A percentile compares a stretch with the other conserved stretches of the same genome.
Evolutionary conservation across 2,113 vertebrate species (phyloP).

Genomic region (Trogon melanurus): DNA sequence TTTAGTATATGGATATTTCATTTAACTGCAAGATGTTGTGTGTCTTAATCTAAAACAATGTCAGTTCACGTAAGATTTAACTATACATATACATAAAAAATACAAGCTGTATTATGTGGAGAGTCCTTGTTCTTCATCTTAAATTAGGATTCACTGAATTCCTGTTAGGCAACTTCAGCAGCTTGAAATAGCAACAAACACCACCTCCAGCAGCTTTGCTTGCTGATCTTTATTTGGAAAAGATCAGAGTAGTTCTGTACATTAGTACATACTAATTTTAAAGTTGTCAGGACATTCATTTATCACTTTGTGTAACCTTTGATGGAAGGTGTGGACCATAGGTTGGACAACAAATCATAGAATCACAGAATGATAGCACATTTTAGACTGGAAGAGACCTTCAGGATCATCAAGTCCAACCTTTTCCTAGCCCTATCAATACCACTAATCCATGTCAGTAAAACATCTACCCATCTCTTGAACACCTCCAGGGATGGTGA

Average conservation of each 20-base stretch:
- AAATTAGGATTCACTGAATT: background rate
- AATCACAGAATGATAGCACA: background rate
- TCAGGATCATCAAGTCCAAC: too few relatives aligned
- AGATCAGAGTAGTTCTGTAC: background rate
- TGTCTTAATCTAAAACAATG: background rate
- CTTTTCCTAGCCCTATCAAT: too few relatives aligned
- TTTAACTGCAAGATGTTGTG: background rate
- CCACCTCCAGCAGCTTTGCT: background rate
- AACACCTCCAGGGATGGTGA: too few relatives aligned
- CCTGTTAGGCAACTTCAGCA: background rate
- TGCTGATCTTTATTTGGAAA: background rate
- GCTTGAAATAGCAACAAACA: background rate
- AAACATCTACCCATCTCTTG: too few relatives aligned
- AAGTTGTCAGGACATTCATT: background rate
- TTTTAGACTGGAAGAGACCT: too few relatives aligned
- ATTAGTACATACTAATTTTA: background rate
- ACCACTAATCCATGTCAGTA: too few relatives aligned
- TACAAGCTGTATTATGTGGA: background rate
- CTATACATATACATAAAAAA: background rate
- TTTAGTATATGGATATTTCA: constrained; percentile 25
- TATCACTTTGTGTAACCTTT: background rate
- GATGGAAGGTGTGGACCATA: background rate
- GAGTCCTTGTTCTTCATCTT: background rate
- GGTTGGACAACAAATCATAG: background rate
- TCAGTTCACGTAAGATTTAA: background rate